phyloP scores from a whole-genome alignment of 2,113 vertebrate genomes.

The Riparia riparia region DNA sequence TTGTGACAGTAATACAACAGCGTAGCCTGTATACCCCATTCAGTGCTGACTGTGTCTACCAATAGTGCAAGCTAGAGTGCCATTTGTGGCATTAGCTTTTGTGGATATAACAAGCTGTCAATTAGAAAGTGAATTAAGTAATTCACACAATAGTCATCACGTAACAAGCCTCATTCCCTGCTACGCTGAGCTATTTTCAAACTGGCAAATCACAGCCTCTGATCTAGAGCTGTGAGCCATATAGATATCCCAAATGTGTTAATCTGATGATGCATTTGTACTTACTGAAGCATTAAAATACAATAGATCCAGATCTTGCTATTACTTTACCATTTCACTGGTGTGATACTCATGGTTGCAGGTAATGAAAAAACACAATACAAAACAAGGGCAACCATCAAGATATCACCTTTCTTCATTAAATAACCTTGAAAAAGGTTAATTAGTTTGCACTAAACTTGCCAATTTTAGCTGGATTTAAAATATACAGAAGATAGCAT shows the following conservation, averaged over 20 bases:
- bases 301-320: background rate
- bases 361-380: slow-evolving; percentile 22
- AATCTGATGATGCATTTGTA: background rate
- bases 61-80: background rate
- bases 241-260: background rate
- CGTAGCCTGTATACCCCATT: background rate
- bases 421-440: background rate
- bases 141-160: background rate
- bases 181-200: slow-evolving; percentile 1
- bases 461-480: slow-evolving; percentile 1
- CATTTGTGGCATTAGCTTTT: slow-evolving; percentile 17
- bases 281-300: slow-evolving; percentile 1
- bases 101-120: slow-evolving; percentile 18
- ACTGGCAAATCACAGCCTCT: background rate
- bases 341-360: slow-evolving; percentile 9
- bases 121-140: slow-evolving; percentile 40
- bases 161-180: background rate
- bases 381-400: background rate
- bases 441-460: background rate
- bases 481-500: background rate
- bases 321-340: slow-evolving; percentile 35
- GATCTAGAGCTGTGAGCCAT: background rate
- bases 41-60: background rate
- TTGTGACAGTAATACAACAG: background rate
- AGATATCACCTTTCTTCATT: slow-evolving; percentile 27